Evolutionary conservation across 2,888 invertebrate species (phyloP).

Genomic region (Nemoura dubitans): DNA sequence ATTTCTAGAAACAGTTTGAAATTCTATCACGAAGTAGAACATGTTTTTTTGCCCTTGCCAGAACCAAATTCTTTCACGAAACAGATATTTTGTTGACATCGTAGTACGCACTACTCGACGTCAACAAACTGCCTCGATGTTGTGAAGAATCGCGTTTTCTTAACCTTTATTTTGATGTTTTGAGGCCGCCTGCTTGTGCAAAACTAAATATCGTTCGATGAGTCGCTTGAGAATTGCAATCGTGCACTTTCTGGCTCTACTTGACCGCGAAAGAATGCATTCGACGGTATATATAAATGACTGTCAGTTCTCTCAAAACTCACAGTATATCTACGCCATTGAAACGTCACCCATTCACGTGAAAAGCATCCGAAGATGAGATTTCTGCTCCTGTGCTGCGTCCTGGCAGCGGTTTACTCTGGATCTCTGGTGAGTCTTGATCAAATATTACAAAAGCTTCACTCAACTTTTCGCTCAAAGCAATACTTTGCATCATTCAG

Average conservation of each 20-base stretch:
- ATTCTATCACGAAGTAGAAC: not conserved
- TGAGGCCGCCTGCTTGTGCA: not conserved
- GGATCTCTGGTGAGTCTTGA: slow-evolving; percentile 4
- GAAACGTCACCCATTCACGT: not conserved
- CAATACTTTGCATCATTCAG: too few relatives aligned
- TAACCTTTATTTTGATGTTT: not conserved
- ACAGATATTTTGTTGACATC: not conserved
- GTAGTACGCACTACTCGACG: not conserved
- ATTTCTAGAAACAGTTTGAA: not conserved
- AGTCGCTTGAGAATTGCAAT: not conserved
- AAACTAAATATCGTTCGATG: not conserved
- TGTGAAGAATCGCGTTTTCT: not conserved
- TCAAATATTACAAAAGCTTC: not conserved
- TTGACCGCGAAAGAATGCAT: not conserved
- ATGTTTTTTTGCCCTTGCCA: not conserved
- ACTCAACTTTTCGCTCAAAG: not conserved
- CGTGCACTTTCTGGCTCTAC: too few relatives aligned
- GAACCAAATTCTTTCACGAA: not conserved
- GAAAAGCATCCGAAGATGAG: not conserved
- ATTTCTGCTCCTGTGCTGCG: not conserved
- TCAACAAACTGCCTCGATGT: too few relatives aligned
- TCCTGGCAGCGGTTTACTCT: not conserved
- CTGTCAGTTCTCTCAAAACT: not conserved
- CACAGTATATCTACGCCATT: not conserved
- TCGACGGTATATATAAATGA: not conserved